Conservation (phyloP, 2,888 invertebrate species). For the Congeria kusceri region DNA sequence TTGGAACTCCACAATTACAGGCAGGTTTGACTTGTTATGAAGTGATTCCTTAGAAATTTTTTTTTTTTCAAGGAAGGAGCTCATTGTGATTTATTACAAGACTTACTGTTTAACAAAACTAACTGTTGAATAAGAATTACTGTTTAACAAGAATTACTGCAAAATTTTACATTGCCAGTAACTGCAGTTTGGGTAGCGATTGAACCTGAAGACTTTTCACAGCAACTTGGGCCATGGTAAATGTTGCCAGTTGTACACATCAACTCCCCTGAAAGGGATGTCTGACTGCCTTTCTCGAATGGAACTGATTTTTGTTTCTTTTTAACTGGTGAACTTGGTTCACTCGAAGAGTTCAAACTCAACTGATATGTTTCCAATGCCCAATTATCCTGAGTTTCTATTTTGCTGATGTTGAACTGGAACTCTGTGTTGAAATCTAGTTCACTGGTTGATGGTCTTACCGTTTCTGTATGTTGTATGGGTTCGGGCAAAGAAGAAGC, state of each 20-base stretch:
- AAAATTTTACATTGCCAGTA: conserved; percentile 12
- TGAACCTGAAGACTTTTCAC: conserved; percentile 3
- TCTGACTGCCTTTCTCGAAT: conserved; percentile 10
- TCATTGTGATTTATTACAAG: conserved; percentile 14
- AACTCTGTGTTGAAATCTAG: too few species aligned
- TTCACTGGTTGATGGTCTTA: conserved; percentile 7
- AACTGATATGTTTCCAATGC: too few species aligned
- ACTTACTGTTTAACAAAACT: neutral
- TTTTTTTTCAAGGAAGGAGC: conserved; percentile 28
- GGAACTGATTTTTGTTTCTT: conserved; percentile 8
- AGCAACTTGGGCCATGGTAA: conserved; percentile 4
- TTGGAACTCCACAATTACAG: conserved; percentile 5
- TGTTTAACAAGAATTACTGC: neutral
- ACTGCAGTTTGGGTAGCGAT: conserved; percentile 10
- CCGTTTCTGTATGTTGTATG: neutral
- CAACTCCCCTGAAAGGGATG: conserved; percentile 12
- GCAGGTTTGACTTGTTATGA: conserved; percentile 7
- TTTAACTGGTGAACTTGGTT: neutral
- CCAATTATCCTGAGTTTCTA: too few species aligned
- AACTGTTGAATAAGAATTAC: neutral
- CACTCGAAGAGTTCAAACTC: neutral
- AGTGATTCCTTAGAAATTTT: conserved; percentile 22
- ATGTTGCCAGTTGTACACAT: conserved; percentile 17
- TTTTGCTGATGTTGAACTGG: conserved; percentile 6
- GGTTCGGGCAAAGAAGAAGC: too few species aligned